Percentiles rank a stretch among this genome's conserved stretches.
Conservation (phyloP, 2,888 invertebrate species). For the Dicycla oo region DNA sequence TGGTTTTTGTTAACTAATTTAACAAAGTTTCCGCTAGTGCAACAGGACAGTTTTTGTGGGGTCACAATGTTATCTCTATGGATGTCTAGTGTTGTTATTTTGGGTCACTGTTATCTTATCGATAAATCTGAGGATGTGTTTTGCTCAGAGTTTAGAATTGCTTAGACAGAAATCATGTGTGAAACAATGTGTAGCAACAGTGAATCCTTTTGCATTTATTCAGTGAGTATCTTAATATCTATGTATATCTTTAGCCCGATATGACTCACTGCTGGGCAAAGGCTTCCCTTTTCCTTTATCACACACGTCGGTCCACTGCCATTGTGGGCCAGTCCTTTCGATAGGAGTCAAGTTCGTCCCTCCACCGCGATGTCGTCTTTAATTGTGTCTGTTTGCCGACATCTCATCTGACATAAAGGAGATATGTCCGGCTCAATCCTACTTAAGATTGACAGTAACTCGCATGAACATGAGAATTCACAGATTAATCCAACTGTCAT, state of each 20-base stretch:
- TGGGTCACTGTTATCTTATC: not conserved
- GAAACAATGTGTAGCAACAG: no score
- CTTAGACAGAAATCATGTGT: not conserved
- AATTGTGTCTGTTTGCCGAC: not conserved
- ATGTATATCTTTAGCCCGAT: not conserved
- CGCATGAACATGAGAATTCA: not conserved
- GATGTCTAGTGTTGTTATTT: not conserved
- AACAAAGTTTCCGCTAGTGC: not conserved
- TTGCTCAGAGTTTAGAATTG: not conserved
- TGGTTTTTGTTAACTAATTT: conserved; percentile 11
- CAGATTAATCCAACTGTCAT: not conserved
- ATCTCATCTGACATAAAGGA: not conserved
- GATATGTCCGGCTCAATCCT: not conserved
- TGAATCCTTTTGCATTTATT: not conserved
- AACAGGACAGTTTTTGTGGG: conserved; percentile 15
- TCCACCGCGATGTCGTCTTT: not conserved
- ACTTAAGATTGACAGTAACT: not conserved
- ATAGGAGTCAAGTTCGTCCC: not conserved
- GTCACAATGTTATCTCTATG: not conserved
- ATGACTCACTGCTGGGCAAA: not conserved
- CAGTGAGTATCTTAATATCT: not conserved
- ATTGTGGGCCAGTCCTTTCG: not conserved
- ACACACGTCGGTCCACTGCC: not conserved
- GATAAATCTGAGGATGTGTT: not conserved
- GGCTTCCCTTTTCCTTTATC: not conserved